Conservation (phyloP, 92 coral and sea anemone genomes). For the Anthopleura xanthogrammica region DNA sequence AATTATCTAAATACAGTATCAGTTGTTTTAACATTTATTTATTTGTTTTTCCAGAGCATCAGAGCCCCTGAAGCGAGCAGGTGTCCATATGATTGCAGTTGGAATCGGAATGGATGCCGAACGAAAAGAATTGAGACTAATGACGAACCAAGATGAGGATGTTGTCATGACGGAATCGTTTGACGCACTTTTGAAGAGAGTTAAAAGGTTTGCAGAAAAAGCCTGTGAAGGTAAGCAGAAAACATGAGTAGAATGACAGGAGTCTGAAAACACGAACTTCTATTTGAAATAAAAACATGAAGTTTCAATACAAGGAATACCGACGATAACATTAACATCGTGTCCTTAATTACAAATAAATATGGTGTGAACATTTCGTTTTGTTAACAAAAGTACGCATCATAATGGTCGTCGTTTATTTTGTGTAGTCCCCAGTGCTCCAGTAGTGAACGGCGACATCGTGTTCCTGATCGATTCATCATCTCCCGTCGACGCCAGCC, state of each 20-base stretch:
- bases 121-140: constrained; percentile 23
- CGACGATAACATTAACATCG: too few relatives aligned
- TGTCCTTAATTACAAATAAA: too few relatives aligned
- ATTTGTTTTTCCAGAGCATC: constrained; percentile 13
- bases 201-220: constrained; percentile 28
- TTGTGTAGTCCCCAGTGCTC: constrained; percentile 12
- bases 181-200: constrained; percentile 28
- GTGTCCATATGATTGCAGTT: constrained; percentile 38
- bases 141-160: constrained; percentile 30
- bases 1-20: too few relatives aligned
- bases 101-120: constrained; percentile 41
- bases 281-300: too few relatives aligned
- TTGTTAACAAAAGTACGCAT: too few relatives aligned
- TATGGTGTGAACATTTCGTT: too few relatives aligned
- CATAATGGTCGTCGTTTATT: not conserved
- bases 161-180: constrained; percentile 40
- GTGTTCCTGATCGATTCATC: constrained; percentile 72
- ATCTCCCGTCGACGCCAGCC: constrained; percentile 40
- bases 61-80: constrained; percentile 39
- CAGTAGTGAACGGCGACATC: constrained; percentile 41
- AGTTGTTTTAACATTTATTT: too few relatives aligned
- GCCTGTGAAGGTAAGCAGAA: constrained; percentile 28
- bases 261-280: too few relatives aligned
- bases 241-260: too few relatives aligned
- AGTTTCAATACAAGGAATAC: too few relatives aligned